These are phyloP conservation scores for Sycophaga agraensis DNA, from an alignment of 1,140 invertebrate species.

Conservation along the genomic window DNA sequence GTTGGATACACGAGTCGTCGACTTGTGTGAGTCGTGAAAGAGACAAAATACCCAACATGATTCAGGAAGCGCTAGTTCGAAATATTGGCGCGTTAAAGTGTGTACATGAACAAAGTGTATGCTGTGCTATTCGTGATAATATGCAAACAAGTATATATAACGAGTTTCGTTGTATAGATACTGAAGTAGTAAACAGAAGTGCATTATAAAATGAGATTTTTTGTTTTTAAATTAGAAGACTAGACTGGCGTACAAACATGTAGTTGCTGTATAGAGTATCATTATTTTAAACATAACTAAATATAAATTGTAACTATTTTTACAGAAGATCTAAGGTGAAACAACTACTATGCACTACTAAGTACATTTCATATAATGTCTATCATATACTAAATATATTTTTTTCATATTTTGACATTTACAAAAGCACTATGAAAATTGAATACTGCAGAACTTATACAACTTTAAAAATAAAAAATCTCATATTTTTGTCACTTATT, in stretches of 20 bases:
- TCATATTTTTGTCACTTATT: slow-evolving; percentile 9
- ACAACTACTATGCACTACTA: neutral
- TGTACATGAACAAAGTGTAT: neutral
- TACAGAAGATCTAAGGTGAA: neutral
- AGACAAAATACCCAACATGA: neutral
- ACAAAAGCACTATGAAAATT: neutral
- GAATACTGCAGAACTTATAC: neutral
- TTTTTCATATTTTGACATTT: neutral
- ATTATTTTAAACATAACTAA: neutral
- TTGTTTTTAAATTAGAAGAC: slow-evolving; percentile 19
- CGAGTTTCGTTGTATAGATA: neutral
- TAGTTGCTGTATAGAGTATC: neutral
- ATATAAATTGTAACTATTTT: slow-evolving; percentile 15
- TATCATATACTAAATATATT: slow-evolving; percentile 1
- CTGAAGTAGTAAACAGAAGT: slow-evolving; percentile 7
- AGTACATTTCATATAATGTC: neutral
- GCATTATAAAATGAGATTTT: slow-evolving; percentile 21
- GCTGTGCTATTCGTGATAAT: neutral
- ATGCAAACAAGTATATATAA: neutral
- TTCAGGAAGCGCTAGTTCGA: neutral
- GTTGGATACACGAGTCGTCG: neutral
- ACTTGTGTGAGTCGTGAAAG: neutral
- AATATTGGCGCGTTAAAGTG: neutral
- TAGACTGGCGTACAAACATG: neutral
- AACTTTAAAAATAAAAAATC: slow-evolving; percentile 23